phyloP scores from a whole-genome alignment of 1,140 invertebrate genomes.

The Melanaphis sacchari region DNA sequence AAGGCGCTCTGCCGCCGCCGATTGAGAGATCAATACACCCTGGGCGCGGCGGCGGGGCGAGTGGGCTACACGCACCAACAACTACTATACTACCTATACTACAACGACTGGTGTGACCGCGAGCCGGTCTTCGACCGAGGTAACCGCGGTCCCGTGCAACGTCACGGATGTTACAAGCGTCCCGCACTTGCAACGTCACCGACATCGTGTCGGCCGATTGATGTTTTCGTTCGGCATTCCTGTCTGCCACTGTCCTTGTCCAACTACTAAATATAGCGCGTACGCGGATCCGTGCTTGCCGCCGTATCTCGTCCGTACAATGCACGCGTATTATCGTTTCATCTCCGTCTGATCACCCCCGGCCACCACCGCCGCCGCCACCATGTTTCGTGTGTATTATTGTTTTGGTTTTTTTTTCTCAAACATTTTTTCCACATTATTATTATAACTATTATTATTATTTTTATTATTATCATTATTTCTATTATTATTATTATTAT shows the following conservation, averaged over 20 bases:
- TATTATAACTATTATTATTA: background rate
- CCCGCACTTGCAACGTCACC: conserved; percentile 50
- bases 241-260: conserved; percentile 49
- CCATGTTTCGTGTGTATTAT: background rate
- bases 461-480: background rate
- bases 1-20: conserved; percentile 30
- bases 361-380: background rate
- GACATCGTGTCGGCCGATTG: conserved; percentile 51
- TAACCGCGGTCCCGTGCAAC: background rate
- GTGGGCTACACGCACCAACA: background rate
- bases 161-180: conserved; percentile 46
- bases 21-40: conserved; percentile 56
- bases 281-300: conserved; percentile 10
- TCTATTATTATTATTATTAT: background rate
- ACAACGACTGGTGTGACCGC: background rate
- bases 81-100: background rate
- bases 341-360: conserved; percentile 38
- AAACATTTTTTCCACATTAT: conserved; percentile 6
- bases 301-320: conserved; percentile 42
- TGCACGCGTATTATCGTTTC: conserved; percentile 39
- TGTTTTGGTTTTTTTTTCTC: background rate
- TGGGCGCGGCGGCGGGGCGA: conserved; percentile 3
- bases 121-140: conserved; percentile 18
- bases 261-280: conserved; percentile 48
- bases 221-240: conserved; percentile 56